Evolutionary conservation across 64 coral and sea anemone species (phyloP).

Genomic region (Montipora sp.): DNA sequence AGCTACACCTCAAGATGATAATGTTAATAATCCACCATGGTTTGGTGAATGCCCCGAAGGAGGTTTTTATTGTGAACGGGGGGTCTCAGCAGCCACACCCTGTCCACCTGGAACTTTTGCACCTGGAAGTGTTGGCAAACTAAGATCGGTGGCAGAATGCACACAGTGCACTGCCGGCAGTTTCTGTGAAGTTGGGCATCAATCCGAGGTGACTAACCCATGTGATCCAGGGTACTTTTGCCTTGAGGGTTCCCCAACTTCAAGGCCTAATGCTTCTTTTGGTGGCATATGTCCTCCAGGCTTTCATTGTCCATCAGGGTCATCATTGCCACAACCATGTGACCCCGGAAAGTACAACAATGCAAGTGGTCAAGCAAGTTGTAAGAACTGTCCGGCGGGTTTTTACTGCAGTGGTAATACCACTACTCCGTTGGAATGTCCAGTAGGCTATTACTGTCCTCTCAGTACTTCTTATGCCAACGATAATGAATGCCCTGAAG

Average conservation of each 20-base stretch:
- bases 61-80: conserved; percentile 81
- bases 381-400: conserved; percentile 77
- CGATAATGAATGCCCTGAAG: conserved; percentile 75
- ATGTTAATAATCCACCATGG: conserved; percentile 12
- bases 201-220: conserved; percentile 42
- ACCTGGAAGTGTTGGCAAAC: conserved; percentile 51
- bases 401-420: conserved; percentile 96
- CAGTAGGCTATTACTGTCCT: conserved; percentile 91
- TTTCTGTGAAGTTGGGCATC: conserved; percentile 82
- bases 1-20: conserved; percentile 63
- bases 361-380: conserved; percentile 72
- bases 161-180: conserved; percentile 73
- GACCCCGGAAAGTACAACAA: conserved; percentile 83
- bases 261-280: conserved; percentile 66
- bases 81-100: conserved; percentile 32
- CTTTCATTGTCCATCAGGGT: conserved; percentile 72
- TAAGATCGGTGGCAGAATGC: conserved; percentile 62
- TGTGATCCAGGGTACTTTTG: conserved; percentile 90
- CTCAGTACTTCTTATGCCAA: conserved; percentile 59
- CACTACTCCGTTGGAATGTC: conserved; percentile 79
- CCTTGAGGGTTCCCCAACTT: conserved; percentile 76
- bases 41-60: conserved; percentile 88
- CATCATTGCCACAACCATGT: conserved; percentile 83
- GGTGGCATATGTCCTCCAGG: conserved; percentile 91
- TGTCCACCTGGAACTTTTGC: conserved; percentile 89